phyloP scores from a whole-genome alignment of 2,888 invertebrate genomes.

The Heliconius cydno region DNA sequence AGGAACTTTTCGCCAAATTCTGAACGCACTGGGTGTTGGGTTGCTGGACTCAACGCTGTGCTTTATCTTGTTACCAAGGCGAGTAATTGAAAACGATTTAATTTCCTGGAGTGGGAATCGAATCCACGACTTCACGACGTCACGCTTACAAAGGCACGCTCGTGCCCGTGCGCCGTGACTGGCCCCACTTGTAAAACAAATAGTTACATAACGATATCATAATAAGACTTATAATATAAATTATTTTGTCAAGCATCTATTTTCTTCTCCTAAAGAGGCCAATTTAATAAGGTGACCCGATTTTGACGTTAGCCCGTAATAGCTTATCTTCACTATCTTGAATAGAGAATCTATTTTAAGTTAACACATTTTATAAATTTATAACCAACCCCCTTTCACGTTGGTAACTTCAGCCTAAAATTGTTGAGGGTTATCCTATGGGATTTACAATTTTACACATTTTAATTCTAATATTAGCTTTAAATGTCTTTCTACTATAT shows the following conservation, averaged over 20 bases:
- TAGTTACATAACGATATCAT: background rate
- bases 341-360: background rate
- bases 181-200: too few species aligned
- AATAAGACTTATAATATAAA: background rate
- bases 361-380: constrained; percentile 9
- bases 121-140: too few species aligned
- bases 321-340: constrained; percentile 20
- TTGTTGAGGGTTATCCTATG: background rate
- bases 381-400: background rate
- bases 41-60: too few species aligned
- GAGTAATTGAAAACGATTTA: too few species aligned
- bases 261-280: constrained; percentile 12
- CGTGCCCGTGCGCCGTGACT: too few species aligned
- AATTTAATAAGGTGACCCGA: constrained; percentile 23
- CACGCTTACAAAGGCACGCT: too few species aligned
- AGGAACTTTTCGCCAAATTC: too few species aligned
- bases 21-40: too few species aligned
- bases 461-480: background rate
- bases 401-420: background rate
- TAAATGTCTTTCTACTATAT: background rate
- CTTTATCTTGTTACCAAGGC: too few species aligned
- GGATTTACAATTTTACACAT: background rate
- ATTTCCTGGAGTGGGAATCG: too few species aligned
- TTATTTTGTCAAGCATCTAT: constrained; percentile 15
- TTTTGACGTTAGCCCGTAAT: constrained; percentile 14